phyloP scores from a whole-genome alignment of 2,888 invertebrate species.

The Eilema griseolum region DNA sequence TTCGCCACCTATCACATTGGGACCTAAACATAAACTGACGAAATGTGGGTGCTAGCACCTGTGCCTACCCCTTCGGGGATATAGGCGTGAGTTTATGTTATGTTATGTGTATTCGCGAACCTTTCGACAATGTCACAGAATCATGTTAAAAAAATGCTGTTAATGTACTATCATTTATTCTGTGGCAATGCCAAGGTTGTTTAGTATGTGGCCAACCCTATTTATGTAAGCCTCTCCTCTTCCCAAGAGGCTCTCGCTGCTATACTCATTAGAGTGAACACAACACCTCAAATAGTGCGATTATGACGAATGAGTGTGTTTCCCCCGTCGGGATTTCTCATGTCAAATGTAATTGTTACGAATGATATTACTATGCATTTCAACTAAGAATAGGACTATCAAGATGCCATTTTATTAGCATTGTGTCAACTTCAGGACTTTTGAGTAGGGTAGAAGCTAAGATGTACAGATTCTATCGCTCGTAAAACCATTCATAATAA shows the following conservation, averaged over 20 bases:
- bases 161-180: no score
- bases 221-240: conserved; percentile 2
- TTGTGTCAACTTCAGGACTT: not conserved
- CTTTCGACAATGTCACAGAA: not conserved
- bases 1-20: no score
- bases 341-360: not conserved
- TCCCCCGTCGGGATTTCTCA: not conserved
- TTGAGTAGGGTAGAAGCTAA: not conserved
- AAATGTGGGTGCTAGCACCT: no score
- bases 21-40: no score
- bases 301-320: not conserved
- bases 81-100: no score
- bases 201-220: not conserved
- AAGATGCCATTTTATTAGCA: not conserved
- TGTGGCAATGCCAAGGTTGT: not conserved
- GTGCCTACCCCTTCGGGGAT: no score
- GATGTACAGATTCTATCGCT: no score
- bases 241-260: not conserved
- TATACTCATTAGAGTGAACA: not conserved
- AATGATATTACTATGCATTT: not conserved
- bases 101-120: no score
- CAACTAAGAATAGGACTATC: conserved; percentile 4
- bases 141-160: not conserved
- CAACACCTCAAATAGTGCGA: not conserved
- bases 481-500: no score